phyloP scores from a whole-genome alignment of 2,797 vertebrate species.

The Merluccius polli region DNA sequence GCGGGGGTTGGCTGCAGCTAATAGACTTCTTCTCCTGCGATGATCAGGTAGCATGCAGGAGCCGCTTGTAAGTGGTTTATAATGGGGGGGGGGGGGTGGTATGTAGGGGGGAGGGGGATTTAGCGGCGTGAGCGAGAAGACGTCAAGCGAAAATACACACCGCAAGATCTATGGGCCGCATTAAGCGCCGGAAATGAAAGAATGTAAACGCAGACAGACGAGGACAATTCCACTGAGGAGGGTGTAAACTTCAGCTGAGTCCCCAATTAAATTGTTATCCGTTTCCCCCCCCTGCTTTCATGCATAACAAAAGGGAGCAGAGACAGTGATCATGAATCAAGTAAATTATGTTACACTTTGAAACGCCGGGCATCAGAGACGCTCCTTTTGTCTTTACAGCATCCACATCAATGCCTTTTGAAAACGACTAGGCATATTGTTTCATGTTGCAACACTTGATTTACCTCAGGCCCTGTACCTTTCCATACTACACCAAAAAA shows the following conservation, averaged over 20 bases:
- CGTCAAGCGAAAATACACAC: not conserved
- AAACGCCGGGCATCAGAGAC: not conserved
- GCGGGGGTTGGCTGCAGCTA: not conserved
- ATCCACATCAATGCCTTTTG: not conserved
- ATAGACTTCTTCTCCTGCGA: not conserved
- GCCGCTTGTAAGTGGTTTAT: not conserved
- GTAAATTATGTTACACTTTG: not conserved
- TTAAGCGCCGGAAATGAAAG: not conserved
- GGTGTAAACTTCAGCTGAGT: not conserved
- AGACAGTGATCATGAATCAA: not conserved
- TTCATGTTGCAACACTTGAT: not conserved
- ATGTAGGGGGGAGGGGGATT: no score
- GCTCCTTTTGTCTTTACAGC: not conserved
- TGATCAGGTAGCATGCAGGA: constrained; percentile 2
- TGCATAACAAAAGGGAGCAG: not conserved
- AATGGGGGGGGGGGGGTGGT: not conserved
- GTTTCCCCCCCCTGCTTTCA: not conserved
- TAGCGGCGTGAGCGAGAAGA: not conserved
- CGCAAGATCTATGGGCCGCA: not conserved
- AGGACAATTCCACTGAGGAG: not conserved
- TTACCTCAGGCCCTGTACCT: not conserved
- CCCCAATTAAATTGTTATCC: not conserved
- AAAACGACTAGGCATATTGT: not conserved
- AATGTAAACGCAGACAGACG: not conserved
- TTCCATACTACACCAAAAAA: no score